These are phyloP conservation scores for Anthopleura sola DNA, from an alignment of 64 coral and sea anemone species.

Conservation along the genomic window DNA sequence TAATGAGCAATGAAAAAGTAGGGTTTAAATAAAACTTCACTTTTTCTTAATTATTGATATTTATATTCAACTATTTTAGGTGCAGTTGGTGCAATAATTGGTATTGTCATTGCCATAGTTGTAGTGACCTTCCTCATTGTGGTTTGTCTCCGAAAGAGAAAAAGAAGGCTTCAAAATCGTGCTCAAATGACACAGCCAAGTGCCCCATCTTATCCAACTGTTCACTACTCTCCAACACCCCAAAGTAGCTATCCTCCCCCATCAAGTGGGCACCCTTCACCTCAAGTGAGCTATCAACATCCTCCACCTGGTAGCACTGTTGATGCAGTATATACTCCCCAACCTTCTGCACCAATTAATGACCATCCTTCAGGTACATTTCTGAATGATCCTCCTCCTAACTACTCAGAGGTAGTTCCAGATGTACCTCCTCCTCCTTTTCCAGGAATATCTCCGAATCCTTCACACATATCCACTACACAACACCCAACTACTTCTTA, in stretches of 20 bases:
- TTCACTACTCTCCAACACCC: not conserved
- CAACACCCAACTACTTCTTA: too few species aligned
- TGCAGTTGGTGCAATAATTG: not conserved
- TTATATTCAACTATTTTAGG: not conserved
- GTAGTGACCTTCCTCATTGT: not conserved
- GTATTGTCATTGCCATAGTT: not conserved
- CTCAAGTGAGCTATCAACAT: too few species aligned
- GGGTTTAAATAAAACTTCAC: too few species aligned
- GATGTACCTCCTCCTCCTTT: not conserved
- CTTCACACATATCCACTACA: too few species aligned
- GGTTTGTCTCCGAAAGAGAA: not conserved
- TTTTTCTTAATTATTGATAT: not conserved
- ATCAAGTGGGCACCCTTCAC: too few species aligned
- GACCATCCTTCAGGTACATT: not conserved
- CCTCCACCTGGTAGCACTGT: too few species aligned
- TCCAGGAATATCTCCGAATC: too few species aligned
- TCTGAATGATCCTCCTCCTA: not conserved
- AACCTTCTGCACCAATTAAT: not conserved
- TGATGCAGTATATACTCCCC: not conserved
- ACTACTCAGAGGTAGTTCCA: not conserved
- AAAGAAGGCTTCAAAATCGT: not conserved
- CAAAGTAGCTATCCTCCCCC: too few species aligned
- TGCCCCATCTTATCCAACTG: not conserved
- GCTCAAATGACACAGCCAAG: not conserved
- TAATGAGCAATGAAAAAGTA: too few species aligned